phyloP scores from a whole-genome alignment of 1,140 invertebrate species.

The Dolichoris vasculosae region DNA sequence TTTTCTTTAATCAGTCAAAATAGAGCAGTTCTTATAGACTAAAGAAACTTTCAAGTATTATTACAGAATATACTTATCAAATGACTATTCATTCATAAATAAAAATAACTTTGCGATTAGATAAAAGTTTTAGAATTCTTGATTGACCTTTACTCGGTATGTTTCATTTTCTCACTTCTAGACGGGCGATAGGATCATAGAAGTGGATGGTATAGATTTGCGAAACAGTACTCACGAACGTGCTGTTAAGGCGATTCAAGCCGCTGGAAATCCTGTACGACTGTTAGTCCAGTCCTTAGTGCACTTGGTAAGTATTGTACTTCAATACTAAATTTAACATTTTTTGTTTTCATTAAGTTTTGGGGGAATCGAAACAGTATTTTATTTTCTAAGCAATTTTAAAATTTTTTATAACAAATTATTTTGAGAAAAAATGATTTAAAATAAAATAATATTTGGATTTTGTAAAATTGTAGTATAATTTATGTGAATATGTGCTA shows the following conservation, averaged over 20 bases:
- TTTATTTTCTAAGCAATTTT: too few species aligned
- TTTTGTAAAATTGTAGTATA: background rate
- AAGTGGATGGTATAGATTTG: conserved; percentile 95
- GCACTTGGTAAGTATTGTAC: conserved; percentile 80
- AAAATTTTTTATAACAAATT: background rate
- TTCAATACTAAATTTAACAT: background rate
- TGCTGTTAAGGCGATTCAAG: conserved; percentile 96
- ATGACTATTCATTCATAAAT: background rate
- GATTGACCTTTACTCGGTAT: background rate
- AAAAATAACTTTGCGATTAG: background rate
- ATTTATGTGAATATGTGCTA: background rate
- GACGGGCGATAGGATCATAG: conserved; percentile 91
- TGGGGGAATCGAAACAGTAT: too few species aligned
- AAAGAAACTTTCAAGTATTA: background rate
- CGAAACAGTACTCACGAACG: conserved; percentile 92
- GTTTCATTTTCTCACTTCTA: conserved; percentile 67
- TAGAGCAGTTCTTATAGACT: background rate
- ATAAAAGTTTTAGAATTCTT: background rate
- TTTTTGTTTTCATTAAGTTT: background rate
- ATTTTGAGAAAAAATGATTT: background rate
- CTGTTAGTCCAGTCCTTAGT: conserved; percentile 95
- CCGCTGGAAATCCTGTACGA: conserved; percentile 90
- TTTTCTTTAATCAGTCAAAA: background rate
- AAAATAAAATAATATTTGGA: background rate
- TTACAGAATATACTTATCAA: background rate